Evolutionary conservation across 1,140 invertebrate species (phyloP).

Genomic region (Frieseomelitta varia): DNA sequence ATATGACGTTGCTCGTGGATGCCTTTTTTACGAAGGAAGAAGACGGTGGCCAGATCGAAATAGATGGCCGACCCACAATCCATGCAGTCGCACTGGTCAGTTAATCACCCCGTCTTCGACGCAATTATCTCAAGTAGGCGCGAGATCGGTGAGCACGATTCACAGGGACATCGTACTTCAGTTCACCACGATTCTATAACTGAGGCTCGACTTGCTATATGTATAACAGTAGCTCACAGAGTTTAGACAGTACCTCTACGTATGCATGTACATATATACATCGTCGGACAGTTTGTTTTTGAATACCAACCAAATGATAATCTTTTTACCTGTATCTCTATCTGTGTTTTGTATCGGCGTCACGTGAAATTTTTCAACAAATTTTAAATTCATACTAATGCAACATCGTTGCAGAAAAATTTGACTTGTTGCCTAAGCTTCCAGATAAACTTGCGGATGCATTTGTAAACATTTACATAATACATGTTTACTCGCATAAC

Average conservation of each 20-base stretch:
- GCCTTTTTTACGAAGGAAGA: slow-evolving; percentile 57
- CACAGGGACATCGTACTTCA: slow-evolving; percentile 58
- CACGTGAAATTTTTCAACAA: neutral
- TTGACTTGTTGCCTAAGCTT: neutral
- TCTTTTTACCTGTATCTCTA: too few species aligned
- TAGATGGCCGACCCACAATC: slow-evolving; percentile 73
- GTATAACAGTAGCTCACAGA: too few species aligned
- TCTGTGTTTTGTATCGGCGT: too few species aligned
- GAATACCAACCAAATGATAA: neutral
- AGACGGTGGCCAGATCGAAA: slow-evolving; percentile 72
- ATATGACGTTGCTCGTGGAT: neutral
- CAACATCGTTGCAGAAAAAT: neutral
- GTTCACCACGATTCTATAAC: slow-evolving; percentile 60
- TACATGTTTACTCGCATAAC: slow-evolving; percentile 11
- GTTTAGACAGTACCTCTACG: neutral
- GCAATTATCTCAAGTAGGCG: slow-evolving; percentile 79
- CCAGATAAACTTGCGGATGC: neutral
- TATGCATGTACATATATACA: neutral
- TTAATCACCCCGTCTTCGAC: slow-evolving; percentile 77
- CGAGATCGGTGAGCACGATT: slow-evolving; percentile 72
- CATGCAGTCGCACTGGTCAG: slow-evolving; percentile 61
- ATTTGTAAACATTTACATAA: slow-evolving; percentile 36
- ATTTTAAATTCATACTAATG: neutral
- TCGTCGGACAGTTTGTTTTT: neutral
- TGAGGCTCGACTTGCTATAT: neutral